A percentile compares a stretch with the other conserved stretches of the same genome.
Conservation (phyloP, 2,888 invertebrate species). For the Tridacna gigas region DNA sequence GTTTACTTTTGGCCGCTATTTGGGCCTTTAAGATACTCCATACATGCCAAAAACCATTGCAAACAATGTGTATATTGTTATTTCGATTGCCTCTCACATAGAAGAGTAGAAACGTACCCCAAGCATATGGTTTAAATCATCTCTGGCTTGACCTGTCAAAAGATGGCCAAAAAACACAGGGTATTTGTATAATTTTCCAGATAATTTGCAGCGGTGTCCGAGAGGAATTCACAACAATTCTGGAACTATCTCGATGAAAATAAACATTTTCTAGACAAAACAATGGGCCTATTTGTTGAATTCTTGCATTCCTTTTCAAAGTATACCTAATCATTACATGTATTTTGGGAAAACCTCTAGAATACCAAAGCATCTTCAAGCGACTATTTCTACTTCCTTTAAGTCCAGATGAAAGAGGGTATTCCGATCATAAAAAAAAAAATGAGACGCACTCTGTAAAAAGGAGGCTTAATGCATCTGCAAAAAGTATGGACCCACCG, state of each 20-base stretch:
- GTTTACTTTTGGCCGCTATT: no score
- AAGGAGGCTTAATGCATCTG: not conserved
- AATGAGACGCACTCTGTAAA: not conserved
- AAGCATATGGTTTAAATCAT: not conserved
- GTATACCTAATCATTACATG: not conserved
- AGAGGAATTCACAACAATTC: conserved; percentile 1
- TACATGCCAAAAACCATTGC: no score
- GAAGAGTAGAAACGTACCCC: not conserved
- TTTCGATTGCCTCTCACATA: not conserved
- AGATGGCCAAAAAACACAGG: conserved; percentile 2
- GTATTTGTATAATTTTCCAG: conserved; percentile 14
- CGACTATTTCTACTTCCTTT: no score
- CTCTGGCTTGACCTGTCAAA: conserved; percentile 5
- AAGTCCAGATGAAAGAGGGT: no score
- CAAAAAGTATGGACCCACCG: not conserved
- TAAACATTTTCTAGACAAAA: not conserved
- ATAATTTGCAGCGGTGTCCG: conserved; percentile 6
- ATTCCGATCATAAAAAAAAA: not conserved
- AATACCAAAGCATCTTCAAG: no score
- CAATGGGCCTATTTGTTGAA: not conserved
- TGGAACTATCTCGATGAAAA: not conserved
- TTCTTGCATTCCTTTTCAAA: not conserved
- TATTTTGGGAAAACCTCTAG: not conserved
- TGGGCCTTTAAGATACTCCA: no score
- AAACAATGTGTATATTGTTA: no score